Evolutionary conservation across 2,888 invertebrate species (phyloP).

Genomic region (Volucella zonaria): DNA sequence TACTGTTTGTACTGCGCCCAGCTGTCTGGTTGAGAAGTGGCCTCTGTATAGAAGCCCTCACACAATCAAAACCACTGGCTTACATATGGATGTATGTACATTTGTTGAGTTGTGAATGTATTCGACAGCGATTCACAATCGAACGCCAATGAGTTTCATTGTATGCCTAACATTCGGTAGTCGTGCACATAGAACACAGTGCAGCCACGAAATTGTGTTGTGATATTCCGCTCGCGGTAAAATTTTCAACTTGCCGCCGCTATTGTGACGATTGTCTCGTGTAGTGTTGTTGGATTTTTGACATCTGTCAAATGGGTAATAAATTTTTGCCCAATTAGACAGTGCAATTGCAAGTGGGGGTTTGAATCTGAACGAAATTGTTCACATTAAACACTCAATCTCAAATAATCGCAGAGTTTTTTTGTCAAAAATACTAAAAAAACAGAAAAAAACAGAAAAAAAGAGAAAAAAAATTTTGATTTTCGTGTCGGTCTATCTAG

Average conservation of each 20-base stretch:
- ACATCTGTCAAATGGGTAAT: constrained; percentile 52
- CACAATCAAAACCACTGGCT: neutral
- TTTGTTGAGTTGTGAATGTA: constrained; percentile 41
- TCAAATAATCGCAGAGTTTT: too few relatives aligned
- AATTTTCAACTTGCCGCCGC: constrained; percentile 63
- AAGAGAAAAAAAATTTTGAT: constrained; percentile 3
- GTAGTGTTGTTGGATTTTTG: constrained; percentile 55
- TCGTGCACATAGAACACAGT: constrained; percentile 64
- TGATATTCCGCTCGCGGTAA: constrained; percentile 63
- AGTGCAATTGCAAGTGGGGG: constrained; percentile 5
- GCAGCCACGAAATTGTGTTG: constrained; percentile 49
- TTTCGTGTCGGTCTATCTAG: constrained; percentile 25
- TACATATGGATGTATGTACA: too few relatives aligned
- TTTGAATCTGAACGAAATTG: constrained; percentile 32
- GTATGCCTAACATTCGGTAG: constrained; percentile 67
- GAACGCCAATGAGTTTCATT: constrained; percentile 70
- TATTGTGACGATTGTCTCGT: constrained; percentile 44
- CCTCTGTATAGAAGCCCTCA: constrained; percentile 38
- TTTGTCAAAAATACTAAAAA: too few relatives aligned
- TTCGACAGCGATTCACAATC: constrained; percentile 54
- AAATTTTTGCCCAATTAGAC: constrained; percentile 25
- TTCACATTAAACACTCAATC: neutral
- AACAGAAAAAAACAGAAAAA: neutral
- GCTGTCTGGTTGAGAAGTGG: constrained; percentile 60
- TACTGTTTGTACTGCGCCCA: constrained; percentile 57